A percentile compares a stretch with the other conserved stretches of the same genome.
Conservation (phyloP, 2,888 invertebrate species). For the Sesamia inferens region DNA sequence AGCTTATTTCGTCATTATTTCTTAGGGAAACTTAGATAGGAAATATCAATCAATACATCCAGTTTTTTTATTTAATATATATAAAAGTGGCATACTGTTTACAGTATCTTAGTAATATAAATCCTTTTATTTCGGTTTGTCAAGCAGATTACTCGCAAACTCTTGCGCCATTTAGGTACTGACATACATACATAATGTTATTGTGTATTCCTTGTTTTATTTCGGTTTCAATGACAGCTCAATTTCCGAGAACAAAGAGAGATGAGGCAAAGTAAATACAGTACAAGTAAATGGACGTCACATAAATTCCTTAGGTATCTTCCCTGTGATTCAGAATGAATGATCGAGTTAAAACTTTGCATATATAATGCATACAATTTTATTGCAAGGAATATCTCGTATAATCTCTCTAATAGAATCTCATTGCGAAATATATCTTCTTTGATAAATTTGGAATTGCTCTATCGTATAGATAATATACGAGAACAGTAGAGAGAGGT, state of each 20-base stretch:
- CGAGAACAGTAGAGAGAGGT: too few relatives aligned
- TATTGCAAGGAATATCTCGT: slow-evolving; percentile 16
- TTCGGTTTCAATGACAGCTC: slow-evolving; percentile 44
- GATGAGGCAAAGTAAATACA: slow-evolving; percentile 30
- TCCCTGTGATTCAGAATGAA: slow-evolving; percentile 48
- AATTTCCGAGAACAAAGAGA: slow-evolving; percentile 47
- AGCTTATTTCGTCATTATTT: neutral
- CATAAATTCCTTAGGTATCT: slow-evolving; percentile 15
- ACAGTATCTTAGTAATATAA: neutral
- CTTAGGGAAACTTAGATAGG: neutral
- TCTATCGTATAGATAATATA: neutral
- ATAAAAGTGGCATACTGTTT: neutral
- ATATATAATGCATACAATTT: slow-evolving; percentile 27
- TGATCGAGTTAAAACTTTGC: slow-evolving; percentile 17
- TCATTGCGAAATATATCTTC: neutral
- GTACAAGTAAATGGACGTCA: too few relatives aligned
- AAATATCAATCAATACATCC: neutral
- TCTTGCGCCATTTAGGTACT: slow-evolving; percentile 1
- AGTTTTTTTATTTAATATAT: neutral
- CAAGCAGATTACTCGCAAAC: neutral
- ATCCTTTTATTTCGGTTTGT: neutral
- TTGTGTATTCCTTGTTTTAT: neutral
- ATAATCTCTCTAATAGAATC: slow-evolving; percentile 10
- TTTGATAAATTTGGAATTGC: neutral
- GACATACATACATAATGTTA: neutral